Percentiles rank a stretch among this genome's conserved stretches.
phyloP scores from a whole-genome alignment of 2,113 vertebrate genomes.

The Leucopsar rothschildi region DNA sequence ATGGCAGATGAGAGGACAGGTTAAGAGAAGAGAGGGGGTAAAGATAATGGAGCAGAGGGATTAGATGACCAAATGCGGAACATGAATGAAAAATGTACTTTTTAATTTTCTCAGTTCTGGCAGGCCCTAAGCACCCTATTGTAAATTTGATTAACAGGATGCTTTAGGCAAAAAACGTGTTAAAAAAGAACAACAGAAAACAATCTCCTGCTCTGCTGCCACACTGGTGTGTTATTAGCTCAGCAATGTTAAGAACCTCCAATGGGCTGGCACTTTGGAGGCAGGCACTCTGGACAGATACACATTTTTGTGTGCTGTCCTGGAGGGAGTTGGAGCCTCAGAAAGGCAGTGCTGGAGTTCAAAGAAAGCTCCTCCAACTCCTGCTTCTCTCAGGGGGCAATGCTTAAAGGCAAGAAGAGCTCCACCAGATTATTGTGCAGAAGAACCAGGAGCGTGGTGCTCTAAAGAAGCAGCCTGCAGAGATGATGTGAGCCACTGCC shows the following conservation, averaged over 20 bases:
- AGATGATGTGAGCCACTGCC: not conserved
- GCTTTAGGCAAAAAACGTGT: not conserved
- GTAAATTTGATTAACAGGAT: not conserved
- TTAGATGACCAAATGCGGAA: not conserved
- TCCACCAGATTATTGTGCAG: not conserved
- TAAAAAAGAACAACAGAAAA: not conserved
- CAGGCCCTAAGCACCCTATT: not conserved
- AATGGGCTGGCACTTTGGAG: not conserved
- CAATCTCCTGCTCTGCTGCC: not conserved
- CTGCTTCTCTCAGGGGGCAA: not conserved
- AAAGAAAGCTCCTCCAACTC: not conserved
- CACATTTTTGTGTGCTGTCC: not conserved
- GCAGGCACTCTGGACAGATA: not conserved
- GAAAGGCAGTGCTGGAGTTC: not conserved
- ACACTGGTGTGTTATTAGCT: not conserved
- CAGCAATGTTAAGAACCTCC: not conserved
- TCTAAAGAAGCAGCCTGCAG: not conserved
- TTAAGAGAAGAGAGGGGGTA: not conserved
- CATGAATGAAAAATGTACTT: not conserved
- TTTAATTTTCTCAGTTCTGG: not conserved
- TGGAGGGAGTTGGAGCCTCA: not conserved
- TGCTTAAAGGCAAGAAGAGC: not conserved
- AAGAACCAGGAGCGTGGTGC: not conserved
- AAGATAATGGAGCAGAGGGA: not conserved
- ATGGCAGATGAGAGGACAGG: not conserved